Evolutionary conservation across 2,113 vertebrate genomes (phyloP).

Genomic region (Dromas ardeola): DNA sequence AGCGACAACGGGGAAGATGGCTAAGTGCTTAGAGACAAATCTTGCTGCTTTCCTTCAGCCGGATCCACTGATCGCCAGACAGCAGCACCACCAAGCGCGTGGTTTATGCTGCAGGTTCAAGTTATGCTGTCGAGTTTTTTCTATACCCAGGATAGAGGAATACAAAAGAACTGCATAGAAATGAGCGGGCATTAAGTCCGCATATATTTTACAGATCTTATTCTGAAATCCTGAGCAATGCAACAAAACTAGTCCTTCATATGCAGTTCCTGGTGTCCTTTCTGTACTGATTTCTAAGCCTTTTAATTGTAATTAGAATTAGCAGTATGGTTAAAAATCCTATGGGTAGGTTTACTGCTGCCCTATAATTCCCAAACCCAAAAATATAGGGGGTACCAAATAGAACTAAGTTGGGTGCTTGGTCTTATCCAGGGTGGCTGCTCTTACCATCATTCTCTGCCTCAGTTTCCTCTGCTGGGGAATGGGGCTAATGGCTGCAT

Average conservation of each 20-base stretch:
- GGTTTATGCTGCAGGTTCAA: background rate
- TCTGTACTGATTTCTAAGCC: background rate
- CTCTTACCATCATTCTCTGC: background rate
- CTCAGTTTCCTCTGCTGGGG: background rate
- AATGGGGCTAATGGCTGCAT: background rate
- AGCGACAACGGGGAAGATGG: background rate
- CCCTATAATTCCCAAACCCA: background rate
- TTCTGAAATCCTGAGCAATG: background rate
- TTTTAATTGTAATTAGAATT: background rate
- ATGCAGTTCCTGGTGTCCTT: background rate
- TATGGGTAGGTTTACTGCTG: background rate
- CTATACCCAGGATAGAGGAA: background rate
- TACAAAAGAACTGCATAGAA: background rate
- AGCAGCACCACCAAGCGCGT: accelerated
- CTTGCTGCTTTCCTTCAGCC: background rate
- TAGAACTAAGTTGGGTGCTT: background rate
- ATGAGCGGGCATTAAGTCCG: background rate
- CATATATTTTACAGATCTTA: background rate
- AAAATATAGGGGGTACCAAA: background rate
- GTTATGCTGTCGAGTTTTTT: background rate
- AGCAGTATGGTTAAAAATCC: background rate
- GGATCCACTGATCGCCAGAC: accelerated
- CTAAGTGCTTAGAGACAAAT: background rate
- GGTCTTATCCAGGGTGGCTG: background rate
- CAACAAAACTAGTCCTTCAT: background rate